phyloP scores from a whole-genome alignment of 2,113 vertebrate genomes.

The Oostethus manadensis region DNA sequence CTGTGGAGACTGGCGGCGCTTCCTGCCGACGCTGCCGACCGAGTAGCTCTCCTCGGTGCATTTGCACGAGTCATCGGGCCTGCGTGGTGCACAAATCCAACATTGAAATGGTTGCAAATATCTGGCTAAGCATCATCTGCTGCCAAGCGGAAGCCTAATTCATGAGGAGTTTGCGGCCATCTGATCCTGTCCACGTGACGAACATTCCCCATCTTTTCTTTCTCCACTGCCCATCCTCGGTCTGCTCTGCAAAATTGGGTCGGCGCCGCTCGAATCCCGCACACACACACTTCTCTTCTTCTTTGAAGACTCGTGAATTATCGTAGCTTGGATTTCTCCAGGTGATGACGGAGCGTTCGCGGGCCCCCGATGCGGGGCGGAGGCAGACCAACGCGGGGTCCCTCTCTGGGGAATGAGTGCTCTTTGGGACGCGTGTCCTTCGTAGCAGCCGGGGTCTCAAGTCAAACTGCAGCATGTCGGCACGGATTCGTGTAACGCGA shows the following conservation, averaged over 20 bases:
- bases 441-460: not conserved
- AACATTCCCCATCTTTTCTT: slow-evolving; percentile 9
- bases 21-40: slow-evolving; percentile 25
- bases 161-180: slow-evolving; percentile 16
- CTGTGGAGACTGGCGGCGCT: slow-evolving; percentile 27
- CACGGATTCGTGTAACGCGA: not conserved
- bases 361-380: slow-evolving; percentile 27
- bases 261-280: slow-evolving; percentile 21
- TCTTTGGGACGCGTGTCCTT: slow-evolving; percentile 39
- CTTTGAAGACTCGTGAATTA: slow-evolving; percentile 55
- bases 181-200: slow-evolving; percentile 9
- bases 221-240: slow-evolving; percentile 4
- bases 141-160: slow-evolving; percentile 13
- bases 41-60: slow-evolving; percentile 20
- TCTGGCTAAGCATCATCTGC: slow-evolving; percentile 27
- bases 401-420: slow-evolving; percentile 47
- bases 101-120: slow-evolving; percentile 12
- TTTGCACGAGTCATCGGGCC: slow-evolving; percentile 23
- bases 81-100: slow-evolving; percentile 10
- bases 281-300: slow-evolving; percentile 26
- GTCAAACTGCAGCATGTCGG: slow-evolving; percentile 7
- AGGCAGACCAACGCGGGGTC: slow-evolving; percentile 34
- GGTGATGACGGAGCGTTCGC: slow-evolving; percentile 33
- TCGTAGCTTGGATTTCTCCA: slow-evolving; percentile 59
- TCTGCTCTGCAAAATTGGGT: slow-evolving; percentile 19